Base-by-base conservation (phyloP, 1,140 invertebrate species). In the Aricia agestis region DNA sequence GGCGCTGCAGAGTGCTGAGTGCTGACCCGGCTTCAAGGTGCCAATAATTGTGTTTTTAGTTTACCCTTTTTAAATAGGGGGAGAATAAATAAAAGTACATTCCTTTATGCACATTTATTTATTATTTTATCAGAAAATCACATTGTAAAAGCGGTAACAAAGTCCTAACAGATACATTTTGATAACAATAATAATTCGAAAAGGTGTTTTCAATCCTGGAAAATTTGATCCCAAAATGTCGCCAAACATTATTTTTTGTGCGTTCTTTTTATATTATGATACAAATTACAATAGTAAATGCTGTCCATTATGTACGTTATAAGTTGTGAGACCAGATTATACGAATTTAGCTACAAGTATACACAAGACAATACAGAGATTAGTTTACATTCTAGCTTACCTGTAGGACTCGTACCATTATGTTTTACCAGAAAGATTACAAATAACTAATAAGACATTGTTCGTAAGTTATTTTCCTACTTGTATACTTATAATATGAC, bases 401-500 rank as follows among this genome's bases (percentile, higher is more conserved):
- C 74, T 81, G 79, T 70, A 79, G 76, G 76, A 80, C 76, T 78
- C 76, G 75, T 73, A 79, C 75, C 75, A 76, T 81, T 82, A 84
- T 82, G 77, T 74, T 76, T 77, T 80, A 78, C 81, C 78, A 79
- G 69, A 80, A 79, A 67, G 80, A 82, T 82, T 88, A 86, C 78
- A 83, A 82, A 80, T 85, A 52, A 52, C 45, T 52, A 52, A 52
- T 59, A 82, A 82, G 77, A 87, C 74, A 79, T 84, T 86, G 82
- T 84, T 86, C 84, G 82, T 80, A 78, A 86, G 76, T 82, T 81
- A 79, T 78, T 80, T 76, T 77, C 74, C 82, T 85, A 86, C 81
- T 85, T 85, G 76, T 82, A 86, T 81, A 84, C 81, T 83, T 85
- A 85, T 78, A 78, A 77, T 76, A 83, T 88, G 84, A 88, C 84